phyloP scores from a whole-genome alignment of 1,140 invertebrate genomes.

The Philotrypesis tridentata region DNA sequence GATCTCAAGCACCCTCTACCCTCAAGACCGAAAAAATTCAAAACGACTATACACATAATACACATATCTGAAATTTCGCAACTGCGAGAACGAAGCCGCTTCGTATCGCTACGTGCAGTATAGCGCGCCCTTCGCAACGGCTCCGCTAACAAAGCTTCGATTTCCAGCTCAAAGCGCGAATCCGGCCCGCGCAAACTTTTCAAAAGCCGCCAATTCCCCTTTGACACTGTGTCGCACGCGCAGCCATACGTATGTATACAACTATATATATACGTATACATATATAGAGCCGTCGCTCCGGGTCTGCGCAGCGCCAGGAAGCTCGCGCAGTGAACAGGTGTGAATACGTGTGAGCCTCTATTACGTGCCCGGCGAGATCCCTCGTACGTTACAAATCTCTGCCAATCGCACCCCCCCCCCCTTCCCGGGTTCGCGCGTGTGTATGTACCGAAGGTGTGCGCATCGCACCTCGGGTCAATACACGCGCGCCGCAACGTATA shows the following conservation, averaged over 20 bases:
- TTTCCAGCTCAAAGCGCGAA: not conserved
- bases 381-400: not conserved
- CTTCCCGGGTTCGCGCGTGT: too few species aligned
- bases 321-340: not conserved
- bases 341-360: not conserved
- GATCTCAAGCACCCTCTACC: too few species aligned
- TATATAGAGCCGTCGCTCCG: too few species aligned
- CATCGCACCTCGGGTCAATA: not conserved
- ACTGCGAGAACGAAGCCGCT: too few species aligned
- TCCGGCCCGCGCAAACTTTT: not conserved
- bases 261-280: too few species aligned
- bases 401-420: conserved; percentile 9
- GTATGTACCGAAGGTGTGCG: not conserved
- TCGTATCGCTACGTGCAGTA: not conserved
- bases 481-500: not conserved
- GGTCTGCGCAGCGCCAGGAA: too few species aligned
- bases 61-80: too few species aligned
- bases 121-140: not conserved
- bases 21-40: too few species aligned
- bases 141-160: not conserved
- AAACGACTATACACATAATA: too few species aligned
- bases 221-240: not conserved
- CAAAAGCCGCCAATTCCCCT: not conserved
- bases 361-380: not conserved
- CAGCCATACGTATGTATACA: too few species aligned